A percentile compares a stretch with the other conserved stretches of the same genome.
These are phyloP conservation scores for Syngnathus acus DNA, from an alignment of 2,797 vertebrate species.

Conservation along the genomic window DNA sequence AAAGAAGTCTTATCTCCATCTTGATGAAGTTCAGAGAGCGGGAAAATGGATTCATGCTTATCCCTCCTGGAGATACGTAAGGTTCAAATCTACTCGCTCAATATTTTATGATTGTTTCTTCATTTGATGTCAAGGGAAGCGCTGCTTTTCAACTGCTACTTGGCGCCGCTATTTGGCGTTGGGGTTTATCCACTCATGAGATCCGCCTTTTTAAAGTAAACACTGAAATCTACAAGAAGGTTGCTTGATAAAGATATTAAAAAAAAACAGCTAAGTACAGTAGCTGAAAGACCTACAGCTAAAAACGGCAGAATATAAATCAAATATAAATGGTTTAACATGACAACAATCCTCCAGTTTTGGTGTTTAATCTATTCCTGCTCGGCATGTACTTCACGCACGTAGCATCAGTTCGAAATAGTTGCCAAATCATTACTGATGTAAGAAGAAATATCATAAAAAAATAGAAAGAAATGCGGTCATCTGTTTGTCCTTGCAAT, in stretches of 20 bases:
- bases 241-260: not conserved
- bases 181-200: not conserved
- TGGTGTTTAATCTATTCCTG: not conserved
- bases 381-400: not conserved
- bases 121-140: constrained; percentile 34
- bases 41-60: constrained; percentile 44
- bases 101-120: constrained; percentile 53
- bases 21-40: constrained; percentile 59
- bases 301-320: not conserved
- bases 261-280: not conserved
- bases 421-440: not conserved
- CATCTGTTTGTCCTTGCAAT: constrained; percentile 1
- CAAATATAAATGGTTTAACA: not conserved
- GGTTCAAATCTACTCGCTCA: constrained; percentile 53
- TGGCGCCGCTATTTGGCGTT: not conserved
- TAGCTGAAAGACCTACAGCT: not conserved
- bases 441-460: not conserved
- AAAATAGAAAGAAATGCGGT: not conserved
- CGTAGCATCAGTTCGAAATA: not conserved
- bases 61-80: constrained; percentile 45
- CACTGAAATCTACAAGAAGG: not conserved
- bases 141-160: not conserved
- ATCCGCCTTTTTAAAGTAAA: not conserved
- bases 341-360: not conserved
- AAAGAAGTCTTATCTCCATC: constrained; percentile 62